Percentiles rank a stretch among this genome's conserved stretches.
Conservation (phyloP, 2,888 invertebrate species). For the Leistus spinibarbis region DNA sequence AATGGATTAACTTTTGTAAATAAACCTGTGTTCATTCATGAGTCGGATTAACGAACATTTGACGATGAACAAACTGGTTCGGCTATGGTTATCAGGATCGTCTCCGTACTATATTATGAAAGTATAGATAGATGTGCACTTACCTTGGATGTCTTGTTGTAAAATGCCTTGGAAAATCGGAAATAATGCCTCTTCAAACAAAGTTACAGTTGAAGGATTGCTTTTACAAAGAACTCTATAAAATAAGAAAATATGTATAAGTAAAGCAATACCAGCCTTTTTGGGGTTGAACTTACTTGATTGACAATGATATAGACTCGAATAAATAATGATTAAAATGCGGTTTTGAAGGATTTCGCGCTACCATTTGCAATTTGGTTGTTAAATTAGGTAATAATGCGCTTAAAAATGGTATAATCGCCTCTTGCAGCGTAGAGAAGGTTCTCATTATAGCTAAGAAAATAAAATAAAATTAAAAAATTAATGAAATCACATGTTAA, state of each 20-base stretch:
- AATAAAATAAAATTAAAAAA: conserved; percentile 29
- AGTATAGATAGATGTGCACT: no score
- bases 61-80: no score
- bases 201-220: conserved; percentile 77
- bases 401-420: conserved; percentile 78
- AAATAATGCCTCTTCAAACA: conserved; percentile 91
- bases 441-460: conserved; percentile 86
- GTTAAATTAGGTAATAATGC: conserved; percentile 85
- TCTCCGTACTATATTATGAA: no score
- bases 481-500: conserved; percentile 12
- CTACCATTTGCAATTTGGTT: conserved; percentile 78
- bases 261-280: background rate
- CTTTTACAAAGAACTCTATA: conserved; percentile 82
- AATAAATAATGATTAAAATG: conserved; percentile 99
- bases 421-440: conserved; percentile 80
- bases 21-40: no score
- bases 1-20: no score
- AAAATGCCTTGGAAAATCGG: conserved; percentile 95
- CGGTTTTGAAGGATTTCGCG: conserved; percentile 94
- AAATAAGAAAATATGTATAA: conserved; percentile 27
- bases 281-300: conserved; percentile 67
- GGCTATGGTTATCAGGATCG: no score
- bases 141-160: conserved; percentile 91
- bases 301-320: conserved; percentile 88
- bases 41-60: no score